Conservation (phyloP, 2,888 invertebrate species). For the Phaonia tiefii region DNA sequence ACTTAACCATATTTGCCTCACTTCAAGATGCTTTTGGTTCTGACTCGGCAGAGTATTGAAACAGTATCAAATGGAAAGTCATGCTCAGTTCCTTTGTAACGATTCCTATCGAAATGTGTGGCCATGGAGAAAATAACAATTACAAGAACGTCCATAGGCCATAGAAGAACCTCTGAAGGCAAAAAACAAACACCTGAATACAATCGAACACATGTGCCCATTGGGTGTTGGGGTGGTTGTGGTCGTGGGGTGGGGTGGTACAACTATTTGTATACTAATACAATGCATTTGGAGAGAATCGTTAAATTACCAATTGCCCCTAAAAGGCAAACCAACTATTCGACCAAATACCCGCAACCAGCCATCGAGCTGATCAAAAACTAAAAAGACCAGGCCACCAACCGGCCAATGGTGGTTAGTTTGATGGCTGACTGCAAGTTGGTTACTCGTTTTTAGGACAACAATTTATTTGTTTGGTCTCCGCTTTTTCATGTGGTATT, state of each 20-base stretch:
- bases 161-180: background rate
- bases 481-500: constrained; percentile 60
- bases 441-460: constrained; percentile 49
- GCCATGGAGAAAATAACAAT: background rate
- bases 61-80: background rate
- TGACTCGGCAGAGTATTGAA: constrained; percentile 22
- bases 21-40: background rate
- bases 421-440: constrained; percentile 55
- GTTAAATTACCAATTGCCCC: constrained; percentile 75
- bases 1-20: constrained; percentile 46
- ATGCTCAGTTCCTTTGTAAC: constrained; percentile 16
- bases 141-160: background rate
- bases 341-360: constrained; percentile 37
- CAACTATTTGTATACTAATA: constrained; percentile 9
- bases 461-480: constrained; percentile 63
- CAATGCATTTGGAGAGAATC: constrained; percentile 2
- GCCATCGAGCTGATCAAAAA: constrained; percentile 42
- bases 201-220: background rate
- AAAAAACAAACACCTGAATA: constrained; percentile 30
- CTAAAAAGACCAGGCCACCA: constrained; percentile 55
- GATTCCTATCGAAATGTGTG: constrained; percentile 24
- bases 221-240: background rate
- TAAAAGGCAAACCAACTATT: constrained; percentile 71
- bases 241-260: background rate
- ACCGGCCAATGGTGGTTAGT: constrained; percentile 60